Percentiles rank a stretch among this genome's conserved stretches.
Conservation (phyloP, 2,888 invertebrate genomes). For the Troides oblongomaculatus region DNA sequence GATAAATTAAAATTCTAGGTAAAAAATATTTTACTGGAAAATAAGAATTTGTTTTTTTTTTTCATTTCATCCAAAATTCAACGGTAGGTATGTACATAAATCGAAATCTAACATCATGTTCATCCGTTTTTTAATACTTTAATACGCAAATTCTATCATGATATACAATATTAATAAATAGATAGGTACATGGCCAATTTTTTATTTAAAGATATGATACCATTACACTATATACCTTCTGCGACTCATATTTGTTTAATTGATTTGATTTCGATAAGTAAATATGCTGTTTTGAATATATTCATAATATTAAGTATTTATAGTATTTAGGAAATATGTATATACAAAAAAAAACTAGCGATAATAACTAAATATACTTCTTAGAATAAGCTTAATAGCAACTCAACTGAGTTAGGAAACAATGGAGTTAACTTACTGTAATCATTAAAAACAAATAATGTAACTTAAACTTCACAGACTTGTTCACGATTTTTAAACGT, state of each 20-base stretch:
- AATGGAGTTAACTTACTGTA: background rate
- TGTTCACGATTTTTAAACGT: conserved; percentile 41
- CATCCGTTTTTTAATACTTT: background rate
- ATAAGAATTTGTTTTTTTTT: background rate
- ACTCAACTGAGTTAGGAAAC: background rate
- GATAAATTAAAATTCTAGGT: no score
- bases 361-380: background rate
- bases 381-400: background rate
- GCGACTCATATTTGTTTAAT: background rate
- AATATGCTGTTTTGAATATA: background rate
- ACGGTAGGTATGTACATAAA: background rate
- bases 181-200: background rate
- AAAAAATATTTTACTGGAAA: background rate
- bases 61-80: background rate
- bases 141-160: background rate
- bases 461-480: conserved; percentile 29
- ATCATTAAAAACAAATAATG: background rate
- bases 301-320: background rate
- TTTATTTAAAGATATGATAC: background rate
- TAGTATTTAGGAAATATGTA: background rate
- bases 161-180: background rate
- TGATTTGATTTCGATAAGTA: background rate
- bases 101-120: background rate
- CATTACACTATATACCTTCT: background rate
- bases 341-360: background rate